phyloP scores from a whole-genome alignment of 2,797 vertebrate species.

The Microctenopoma stevenorrisi region DNA sequence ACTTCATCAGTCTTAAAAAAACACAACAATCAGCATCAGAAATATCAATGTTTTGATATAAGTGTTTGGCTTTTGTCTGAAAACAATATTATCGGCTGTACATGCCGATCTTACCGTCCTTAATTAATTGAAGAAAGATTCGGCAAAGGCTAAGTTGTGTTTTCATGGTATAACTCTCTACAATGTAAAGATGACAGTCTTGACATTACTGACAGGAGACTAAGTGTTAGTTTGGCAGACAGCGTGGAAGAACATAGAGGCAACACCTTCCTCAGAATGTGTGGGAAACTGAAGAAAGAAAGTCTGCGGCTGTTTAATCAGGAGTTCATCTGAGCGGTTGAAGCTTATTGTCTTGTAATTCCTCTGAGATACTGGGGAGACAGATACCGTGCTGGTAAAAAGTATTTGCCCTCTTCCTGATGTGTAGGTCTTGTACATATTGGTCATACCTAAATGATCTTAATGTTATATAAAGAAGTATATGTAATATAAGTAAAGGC shows the following conservation, averaged over 20 bases:
- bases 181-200: conserved; percentile 70
- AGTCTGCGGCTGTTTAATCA: conserved; percentile 63
- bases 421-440: no score
- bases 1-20: conserved; percentile 1
- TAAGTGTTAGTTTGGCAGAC: conserved; percentile 67
- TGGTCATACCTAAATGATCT: no score
- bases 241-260: conserved; percentile 52
- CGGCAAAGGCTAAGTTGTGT: conserved; percentile 22
- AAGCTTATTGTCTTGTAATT: conserved; percentile 48
- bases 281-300: conserved; percentile 60
- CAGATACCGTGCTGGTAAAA: not conserved
- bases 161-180: conserved; percentile 27
- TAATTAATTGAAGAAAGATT: conserved; percentile 21
- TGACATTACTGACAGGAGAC: conserved; percentile 61
- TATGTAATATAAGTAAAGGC: no score
- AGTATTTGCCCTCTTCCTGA: no score
- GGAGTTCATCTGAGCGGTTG: conserved; percentile 50
- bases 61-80: not conserved
- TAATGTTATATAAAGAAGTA: no score
- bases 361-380: conserved; percentile 24
- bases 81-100: conserved; percentile 2
- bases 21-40: not conserved
- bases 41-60: not conserved
- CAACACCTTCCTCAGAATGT: conserved; percentile 70
- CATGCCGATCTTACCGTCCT: not conserved